Evolutionary conservation across 2,888 invertebrate species (phyloP), one percentile per base, ranked within the genome.

Genomic region (Mycalesis mineus): DNA sequence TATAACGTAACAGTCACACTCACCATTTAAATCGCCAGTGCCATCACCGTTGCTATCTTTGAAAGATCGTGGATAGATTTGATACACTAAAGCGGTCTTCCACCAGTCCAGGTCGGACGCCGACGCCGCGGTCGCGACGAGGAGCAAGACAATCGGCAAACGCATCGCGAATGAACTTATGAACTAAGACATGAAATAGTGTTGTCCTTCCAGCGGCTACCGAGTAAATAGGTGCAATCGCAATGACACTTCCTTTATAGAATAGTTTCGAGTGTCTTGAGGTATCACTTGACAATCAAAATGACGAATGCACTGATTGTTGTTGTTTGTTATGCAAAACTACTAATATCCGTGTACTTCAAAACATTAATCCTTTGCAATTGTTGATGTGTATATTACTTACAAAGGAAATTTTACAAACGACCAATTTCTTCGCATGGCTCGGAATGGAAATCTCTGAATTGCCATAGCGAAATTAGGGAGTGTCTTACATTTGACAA

Each of bases 1-100:
- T n/a, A n/a, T n/a, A n/a, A n/a, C n/a, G n/a, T n/a, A n/a, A n/a
- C n/a, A n/a, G n/a, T 22, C 22, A 22, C 5, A 67, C 77, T 80
- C 68, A 91, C 95, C 96, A 72, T 91, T 91, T 7, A 96, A 75
- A 82, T 96, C 96, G 2, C 96, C 96, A 8, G 93, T 82, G 0
- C 96, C 96, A 72, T 95, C 94, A 0, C 91, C 92, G 71, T 94
- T 77, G 58, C 92, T 91, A 76, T 97, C 97, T 72, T 91, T 92
- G 83, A 93, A 96, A 0, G 95, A 94, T 59, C 93, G 88, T 0
- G 95, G 93, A 73, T 94, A 94, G 55, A 95, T 92, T 80, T 96
- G 95, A 79, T 96, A 96, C 60, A 95, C 88, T 5, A 93, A 88
- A 1, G 93, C 91, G n/a, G 92, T 92, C 71, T 94, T 91, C 93